A percentile compares a stretch with the other conserved stretches of the same genome.
Conservation (phyloP, 1,140 invertebrate species). For the Hycleus cichorii region DNA sequence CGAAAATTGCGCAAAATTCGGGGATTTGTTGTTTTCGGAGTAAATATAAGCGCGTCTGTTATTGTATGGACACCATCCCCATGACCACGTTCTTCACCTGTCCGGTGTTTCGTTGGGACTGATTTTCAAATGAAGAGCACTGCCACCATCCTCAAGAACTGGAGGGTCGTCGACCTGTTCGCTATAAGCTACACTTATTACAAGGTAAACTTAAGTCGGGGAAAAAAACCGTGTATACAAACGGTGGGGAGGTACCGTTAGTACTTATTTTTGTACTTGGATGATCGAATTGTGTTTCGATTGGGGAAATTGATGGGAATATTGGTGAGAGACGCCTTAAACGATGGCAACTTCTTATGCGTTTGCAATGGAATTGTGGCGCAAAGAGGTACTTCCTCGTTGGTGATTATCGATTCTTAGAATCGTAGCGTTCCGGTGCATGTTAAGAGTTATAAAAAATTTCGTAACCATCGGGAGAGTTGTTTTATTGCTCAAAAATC, state of each 20-base stretch:
- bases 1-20: neutral
- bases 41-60: slow-evolving; percentile 26
- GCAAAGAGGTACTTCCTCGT: too few relatives aligned
- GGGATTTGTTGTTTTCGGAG: neutral
- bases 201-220: slow-evolving; percentile 21
- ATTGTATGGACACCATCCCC: slow-evolving; percentile 25
- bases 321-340: neutral
- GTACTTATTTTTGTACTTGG: slow-evolving; percentile 25
- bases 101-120: slow-evolving; percentile 32
- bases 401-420: too few relatives aligned
- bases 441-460: neutral
- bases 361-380: neutral
- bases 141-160: slow-evolving; percentile 30
- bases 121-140: slow-evolving; percentile 24
- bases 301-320: too few relatives aligned
- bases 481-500: neutral
- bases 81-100: slow-evolving; percentile 29
- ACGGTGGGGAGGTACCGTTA: slow-evolving; percentile 36
- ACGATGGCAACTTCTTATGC: slow-evolving; percentile 5
- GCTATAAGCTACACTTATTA: slow-evolving; percentile 22
- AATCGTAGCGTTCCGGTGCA: too few relatives aligned
- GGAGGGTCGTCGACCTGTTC: slow-evolving; percentile 30
- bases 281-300: slow-evolving; percentile 29
- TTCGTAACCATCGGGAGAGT: neutral
- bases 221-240: too few relatives aligned